Percentiles rank a stretch among this genome's conserved stretches.
These are phyloP conservation scores for Vanessa cardui DNA, from an alignment of 2,888 invertebrate species.

Conservation along the genomic window DNA sequence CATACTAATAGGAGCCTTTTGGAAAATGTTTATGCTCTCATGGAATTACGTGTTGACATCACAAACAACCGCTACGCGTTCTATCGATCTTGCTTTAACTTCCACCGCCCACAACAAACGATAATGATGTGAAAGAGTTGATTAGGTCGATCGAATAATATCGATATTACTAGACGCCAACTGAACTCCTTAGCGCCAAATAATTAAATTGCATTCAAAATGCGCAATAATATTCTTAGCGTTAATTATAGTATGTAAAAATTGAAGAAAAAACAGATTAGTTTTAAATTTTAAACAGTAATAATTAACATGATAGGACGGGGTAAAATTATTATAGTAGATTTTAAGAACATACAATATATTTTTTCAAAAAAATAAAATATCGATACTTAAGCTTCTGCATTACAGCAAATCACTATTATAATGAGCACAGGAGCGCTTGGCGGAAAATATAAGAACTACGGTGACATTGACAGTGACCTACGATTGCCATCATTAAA, in stretches of 20 bases:
- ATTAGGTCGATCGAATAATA: conserved; percentile 5
- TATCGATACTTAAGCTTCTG: conserved; percentile 14
- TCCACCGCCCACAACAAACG: conserved; percentile 44
- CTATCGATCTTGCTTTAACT: conserved; percentile 52
- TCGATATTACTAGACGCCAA: conserved; percentile 17
- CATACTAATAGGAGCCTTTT: conserved; percentile 25
- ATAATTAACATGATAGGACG: too few relatives aligned
- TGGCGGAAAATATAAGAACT: conserved; percentile 28
- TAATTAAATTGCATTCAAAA: too few relatives aligned
- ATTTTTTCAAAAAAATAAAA: not conserved
- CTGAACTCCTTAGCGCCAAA: not conserved
- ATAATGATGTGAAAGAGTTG: conserved; percentile 28
- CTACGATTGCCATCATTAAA: conserved; percentile 12
- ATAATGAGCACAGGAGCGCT: conserved; percentile 14
- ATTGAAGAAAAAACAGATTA: too few relatives aligned
- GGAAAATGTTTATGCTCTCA: conserved; percentile 42
- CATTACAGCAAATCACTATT: not conserved
- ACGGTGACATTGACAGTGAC: conserved; percentile 35
- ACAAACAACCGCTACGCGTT: conserved; percentile 61
- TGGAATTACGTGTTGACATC: conserved; percentile 65
- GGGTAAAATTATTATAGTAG: too few relatives aligned
- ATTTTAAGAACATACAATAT: too few relatives aligned
- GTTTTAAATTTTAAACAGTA: too few relatives aligned
- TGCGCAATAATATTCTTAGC: too few relatives aligned
- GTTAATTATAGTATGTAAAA: too few relatives aligned